Evolutionary conservation across 2,113 vertebrate genomes (phyloP).

Genomic region (Percopsis transmontana): DNA sequence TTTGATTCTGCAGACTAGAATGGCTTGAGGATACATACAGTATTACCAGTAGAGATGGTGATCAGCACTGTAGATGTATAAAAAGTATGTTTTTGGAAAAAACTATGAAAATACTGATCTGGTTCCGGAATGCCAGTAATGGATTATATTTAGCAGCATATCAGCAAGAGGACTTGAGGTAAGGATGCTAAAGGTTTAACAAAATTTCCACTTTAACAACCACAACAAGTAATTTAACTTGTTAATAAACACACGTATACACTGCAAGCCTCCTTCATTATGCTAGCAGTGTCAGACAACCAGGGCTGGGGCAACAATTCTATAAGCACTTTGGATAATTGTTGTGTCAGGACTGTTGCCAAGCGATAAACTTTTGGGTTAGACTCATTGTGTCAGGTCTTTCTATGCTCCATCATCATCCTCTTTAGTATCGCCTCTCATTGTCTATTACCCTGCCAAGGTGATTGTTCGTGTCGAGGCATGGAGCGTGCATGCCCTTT

Average conservation of each 20-base stretch:
- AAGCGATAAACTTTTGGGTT: conserved; percentile 49
- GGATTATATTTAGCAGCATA: too few relatives aligned
- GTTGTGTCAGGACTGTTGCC: conserved; percentile 42
- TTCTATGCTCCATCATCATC: conserved; percentile 33
- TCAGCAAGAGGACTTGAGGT: too few relatives aligned
- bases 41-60: too few relatives aligned
- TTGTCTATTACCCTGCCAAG: conserved; percentile 30
- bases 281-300: background rate
- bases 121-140: too few relatives aligned
- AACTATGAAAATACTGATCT: too few relatives aligned
- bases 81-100: too few relatives aligned
- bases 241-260: background rate
- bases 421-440: conserved; percentile 20
- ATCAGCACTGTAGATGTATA: too few relatives aligned
- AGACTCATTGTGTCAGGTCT: conserved; percentile 44
- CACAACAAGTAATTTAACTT: background rate
- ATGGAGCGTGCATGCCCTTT: conserved; percentile 22
- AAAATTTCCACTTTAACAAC: too few relatives aligned
- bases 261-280: conserved; percentile 6
- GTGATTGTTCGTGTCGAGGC: conserved; percentile 33
- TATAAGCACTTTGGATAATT: background rate
- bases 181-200: too few relatives aligned
- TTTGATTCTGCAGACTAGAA: too few relatives aligned
- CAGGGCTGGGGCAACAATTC: background rate
- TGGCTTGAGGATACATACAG: too few relatives aligned